Base-by-base conservation (phyloP, 2,888 invertebrate species). In the Andrena minutula region DNA sequence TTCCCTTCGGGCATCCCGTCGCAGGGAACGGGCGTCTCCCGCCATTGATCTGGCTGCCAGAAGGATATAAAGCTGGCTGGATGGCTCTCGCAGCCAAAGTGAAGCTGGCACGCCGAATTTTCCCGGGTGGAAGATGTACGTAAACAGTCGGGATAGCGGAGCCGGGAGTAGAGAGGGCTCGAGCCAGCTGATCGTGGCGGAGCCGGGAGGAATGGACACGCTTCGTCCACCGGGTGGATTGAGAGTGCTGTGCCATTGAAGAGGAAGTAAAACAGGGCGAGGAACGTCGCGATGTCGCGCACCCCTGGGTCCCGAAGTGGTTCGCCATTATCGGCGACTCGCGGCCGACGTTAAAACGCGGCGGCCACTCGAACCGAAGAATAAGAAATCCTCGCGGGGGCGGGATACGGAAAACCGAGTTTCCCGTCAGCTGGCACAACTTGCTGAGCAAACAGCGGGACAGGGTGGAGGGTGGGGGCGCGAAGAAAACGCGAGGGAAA, bases 1-100 rank as follows among this genome's bases (percentile, higher is more conserved):
- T 77, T 85, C 83, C 70, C 61, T 58, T 32, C n/a, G 65, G 76
- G 63, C 78, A 64, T 79, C 72, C 63, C 51, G 69, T 70, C 56
- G 70, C 68, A 47, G 63, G 56, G 20, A 79, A 77, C 72, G 63
- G 63, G 53, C 65, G 73, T 72, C 41, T 41, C 51, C 30, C 51
- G 75, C 56, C 72, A 51, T 68, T 16, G 65, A 35, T 74, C 47
- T 26, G 20, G 16, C 41, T 58, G 69, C 47, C 56, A 60, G 30
- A 65, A 61, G 75, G 72, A 75, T 71, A 74, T 71, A 78, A 83
- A 79, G 51, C 73, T 71, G 70, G 65, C 56, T 61, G 76, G 51
- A 70, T 73, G 70, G 65, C 56, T 61, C 58, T 71, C 64, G 64
- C 68, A 66, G n/a, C 49, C 23, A 30, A 56, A 26, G 51, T 32